phyloP scores from a whole-genome alignment of 2,797 vertebrate genomes.

The Falco novaeseelandiae region DNA sequence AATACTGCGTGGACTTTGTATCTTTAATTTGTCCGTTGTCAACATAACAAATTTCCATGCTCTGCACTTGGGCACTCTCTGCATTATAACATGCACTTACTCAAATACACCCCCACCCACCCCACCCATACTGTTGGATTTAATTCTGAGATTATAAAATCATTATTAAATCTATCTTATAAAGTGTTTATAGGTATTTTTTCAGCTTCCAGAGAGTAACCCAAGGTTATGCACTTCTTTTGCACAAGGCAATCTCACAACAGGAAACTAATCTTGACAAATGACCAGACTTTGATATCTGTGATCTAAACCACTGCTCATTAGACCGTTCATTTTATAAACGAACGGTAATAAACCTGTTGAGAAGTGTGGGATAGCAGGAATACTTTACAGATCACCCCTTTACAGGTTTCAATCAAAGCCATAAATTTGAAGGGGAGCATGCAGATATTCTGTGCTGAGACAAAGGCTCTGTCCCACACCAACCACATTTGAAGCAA shows the following conservation, averaged over 20 bases:
- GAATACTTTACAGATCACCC: slow-evolving; percentile 73
- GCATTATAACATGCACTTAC: not conserved
- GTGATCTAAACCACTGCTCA: slow-evolving; percentile 71
- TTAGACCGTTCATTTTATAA: slow-evolving; percentile 69
- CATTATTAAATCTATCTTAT: slow-evolving; percentile 4
- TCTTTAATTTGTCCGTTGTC: not conserved
- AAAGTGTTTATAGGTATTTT: slow-evolving; percentile 13
- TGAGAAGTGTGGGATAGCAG: slow-evolving; percentile 64
- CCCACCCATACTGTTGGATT: not conserved
- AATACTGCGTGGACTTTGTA: not conserved
- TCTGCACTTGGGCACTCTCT: not conserved
- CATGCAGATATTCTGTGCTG: not conserved
- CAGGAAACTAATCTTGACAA: slow-evolving; percentile 72
- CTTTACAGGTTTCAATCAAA: slow-evolving; percentile 42
- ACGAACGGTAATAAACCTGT: slow-evolving; percentile 70
- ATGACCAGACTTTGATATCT: slow-evolving; percentile 67
- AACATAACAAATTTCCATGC: not conserved
- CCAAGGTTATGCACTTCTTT: slow-evolving; percentile 25
- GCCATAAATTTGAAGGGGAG: slow-evolving; percentile 42
- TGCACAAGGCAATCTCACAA: slow-evolving; percentile 55
- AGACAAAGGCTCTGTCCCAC: slow-evolving; percentile 18
- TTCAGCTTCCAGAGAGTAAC: slow-evolving; percentile 39
- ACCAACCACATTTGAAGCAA: not conserved
- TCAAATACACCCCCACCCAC: not conserved
- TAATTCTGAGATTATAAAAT: slow-evolving; percentile 24